Evolutionary conservation across 30 jellyfish, hydroid and myxozoan genomes (phyloP), one percentile per base, ranked within the genome.

Genomic region (Pelagia noctiluca): DNA sequence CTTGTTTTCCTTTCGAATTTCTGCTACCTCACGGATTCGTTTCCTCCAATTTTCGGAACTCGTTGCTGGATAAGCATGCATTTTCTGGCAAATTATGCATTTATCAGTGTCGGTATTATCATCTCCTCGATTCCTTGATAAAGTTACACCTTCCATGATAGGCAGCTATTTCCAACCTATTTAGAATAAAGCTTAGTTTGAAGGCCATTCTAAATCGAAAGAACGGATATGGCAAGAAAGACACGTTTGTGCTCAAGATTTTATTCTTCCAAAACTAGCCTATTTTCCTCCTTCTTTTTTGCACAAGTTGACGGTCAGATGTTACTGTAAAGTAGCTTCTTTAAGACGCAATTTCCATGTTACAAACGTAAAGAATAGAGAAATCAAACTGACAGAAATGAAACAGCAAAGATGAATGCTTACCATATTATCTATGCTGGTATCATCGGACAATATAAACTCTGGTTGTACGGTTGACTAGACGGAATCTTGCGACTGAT

Each of bases 61-160:
- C 16, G 57, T 42, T 42, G 57, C 57, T 42, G 57, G 57, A 42
- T 42, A 26, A 60, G 10, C 35, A 60, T 22, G 10, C 5, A n/a
- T 60, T 26, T 60, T 60, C 35, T 60, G 72, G 72, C 72, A 60
- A 60, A 60, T 60, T 10, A 60, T 60, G 35, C 72, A 60, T 60
- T 60, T 60, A 60, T 60, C 57, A 42, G 57, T 16, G 57, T 42
- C 12, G 57, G 57, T 16, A 42, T 16, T 42, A 42, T 42, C 57
- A 5, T 42, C 57, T 16, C 57, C 57, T 42, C 57, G 57, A 42
- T 42, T 42, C 57, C 57, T 42, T 42, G 57, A 42, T 42, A 42
- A n/a, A 8, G 57, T 42, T 42, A 42, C 57, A 42, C 57, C 57
- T 42, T 42, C 57, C 57, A 42, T 42, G 57, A 8, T 16, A 42